Evolutionary conservation across 2,113 vertebrate species (phyloP).

Genomic region (Elephantulus edwardii): DNA sequence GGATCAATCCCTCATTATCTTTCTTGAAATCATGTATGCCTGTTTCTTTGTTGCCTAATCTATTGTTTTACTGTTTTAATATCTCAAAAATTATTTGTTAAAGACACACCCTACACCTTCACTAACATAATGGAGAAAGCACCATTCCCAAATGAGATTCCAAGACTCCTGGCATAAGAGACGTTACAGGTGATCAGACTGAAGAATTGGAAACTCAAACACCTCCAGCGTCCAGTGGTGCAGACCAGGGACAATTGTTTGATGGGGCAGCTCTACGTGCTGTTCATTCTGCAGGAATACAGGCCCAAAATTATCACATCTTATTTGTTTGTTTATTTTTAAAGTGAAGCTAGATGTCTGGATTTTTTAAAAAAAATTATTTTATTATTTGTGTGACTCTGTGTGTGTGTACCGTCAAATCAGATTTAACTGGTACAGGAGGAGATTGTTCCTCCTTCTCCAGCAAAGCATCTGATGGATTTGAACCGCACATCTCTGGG

Average conservation of each 20-base stretch:
- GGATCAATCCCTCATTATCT: too few relatives aligned
- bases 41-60: neutral
- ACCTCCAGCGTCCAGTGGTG: neutral
- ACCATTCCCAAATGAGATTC: neutral
- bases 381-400: too few relatives aligned
- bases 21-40: too few relatives aligned
- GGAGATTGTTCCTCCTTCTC: too few relatives aligned
- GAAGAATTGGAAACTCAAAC: neutral
- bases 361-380: too few relatives aligned
- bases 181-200: accelerated
- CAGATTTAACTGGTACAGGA: too few relatives aligned
- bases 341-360: neutral
- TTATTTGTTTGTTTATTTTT: too few relatives aligned
- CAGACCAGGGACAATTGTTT: neutral
- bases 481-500: too few relatives aligned
- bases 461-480: too few relatives aligned
- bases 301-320: accelerated
- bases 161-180: neutral
- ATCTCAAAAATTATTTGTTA: neutral
- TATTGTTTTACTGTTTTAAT: neutral
- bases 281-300: neutral
- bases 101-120: neutral
- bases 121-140: neutral
- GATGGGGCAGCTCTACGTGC: accelerated
- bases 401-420: too few relatives aligned